Percentiles rank a stretch among this genome's conserved stretches.
phyloP scores from a whole-genome alignment of 2,888 invertebrate species.

The Pyrrhosoma nymphula region DNA sequence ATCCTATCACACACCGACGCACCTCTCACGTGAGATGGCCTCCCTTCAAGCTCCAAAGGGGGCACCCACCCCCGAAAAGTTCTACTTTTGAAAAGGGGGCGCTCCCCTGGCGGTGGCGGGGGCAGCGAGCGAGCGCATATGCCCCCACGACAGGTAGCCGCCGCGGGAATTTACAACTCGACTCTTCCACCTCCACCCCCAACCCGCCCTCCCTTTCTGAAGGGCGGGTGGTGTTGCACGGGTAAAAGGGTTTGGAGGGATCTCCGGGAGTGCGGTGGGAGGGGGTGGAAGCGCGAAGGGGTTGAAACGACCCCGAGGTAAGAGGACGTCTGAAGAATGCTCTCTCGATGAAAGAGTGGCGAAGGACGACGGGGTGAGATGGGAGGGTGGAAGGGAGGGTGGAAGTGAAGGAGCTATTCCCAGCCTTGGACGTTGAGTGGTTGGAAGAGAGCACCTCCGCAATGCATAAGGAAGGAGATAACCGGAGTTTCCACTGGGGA shows the following conservation, averaged over 20 bases:
- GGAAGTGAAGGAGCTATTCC: neutral
- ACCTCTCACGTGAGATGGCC: neutral
- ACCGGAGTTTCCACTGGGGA: neutral
- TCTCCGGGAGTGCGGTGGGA: neutral
- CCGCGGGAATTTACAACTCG: constrained; percentile 53
- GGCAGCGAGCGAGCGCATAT: neutral
- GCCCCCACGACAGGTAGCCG: constrained; percentile 61
- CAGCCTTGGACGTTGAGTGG: constrained; percentile 30
- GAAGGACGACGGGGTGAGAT: neutral
- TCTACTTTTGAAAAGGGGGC: constrained; percentile 33
- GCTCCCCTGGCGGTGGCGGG: neutral
- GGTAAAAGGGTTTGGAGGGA: neutral
- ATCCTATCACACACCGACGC: neutral
- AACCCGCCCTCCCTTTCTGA: neutral
- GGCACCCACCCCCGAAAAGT: neutral
- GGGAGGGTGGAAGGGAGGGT: neutral
- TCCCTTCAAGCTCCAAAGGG: neutral
- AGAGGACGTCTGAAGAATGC: neutral
- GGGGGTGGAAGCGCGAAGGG: neutral
- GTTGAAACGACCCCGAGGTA: constrained; percentile 41
- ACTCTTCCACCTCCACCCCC: neutral
- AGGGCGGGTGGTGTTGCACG: neutral
- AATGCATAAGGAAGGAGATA: neutral
- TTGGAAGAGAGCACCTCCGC: neutral
- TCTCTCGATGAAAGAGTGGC: constrained; percentile 35